Conservation (phyloP, 1,140 invertebrate species). For the Bombus superbus region DNA sequence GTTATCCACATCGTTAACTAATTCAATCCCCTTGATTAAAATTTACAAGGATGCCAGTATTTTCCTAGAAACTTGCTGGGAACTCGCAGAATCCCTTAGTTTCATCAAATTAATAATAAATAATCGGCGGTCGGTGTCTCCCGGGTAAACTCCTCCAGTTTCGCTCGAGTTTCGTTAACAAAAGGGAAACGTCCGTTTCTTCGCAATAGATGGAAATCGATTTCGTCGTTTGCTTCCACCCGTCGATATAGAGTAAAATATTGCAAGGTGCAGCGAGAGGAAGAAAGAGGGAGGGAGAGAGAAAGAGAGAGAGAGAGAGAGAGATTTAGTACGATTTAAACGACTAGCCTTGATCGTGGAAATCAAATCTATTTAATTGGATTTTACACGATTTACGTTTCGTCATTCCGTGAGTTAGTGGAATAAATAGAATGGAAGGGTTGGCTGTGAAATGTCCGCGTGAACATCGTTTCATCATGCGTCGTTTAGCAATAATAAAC, state of each 20-base stretch:
- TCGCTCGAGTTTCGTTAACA: neutral
- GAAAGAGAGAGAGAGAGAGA: too few relatives aligned
- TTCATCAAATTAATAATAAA: slow-evolving; percentile 8
- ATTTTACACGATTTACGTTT: slow-evolving; percentile 30
- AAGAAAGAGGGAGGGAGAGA: neutral
- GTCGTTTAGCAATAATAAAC: neutral
- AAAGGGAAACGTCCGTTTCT: neutral
- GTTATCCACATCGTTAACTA: slow-evolving; percentile 1
- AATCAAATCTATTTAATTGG: slow-evolving; percentile 28
- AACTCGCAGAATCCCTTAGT: neutral
- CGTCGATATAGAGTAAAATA: neutral
- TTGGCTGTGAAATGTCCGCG: neutral
- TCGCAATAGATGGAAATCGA: neutral
- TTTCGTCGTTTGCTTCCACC: neutral
- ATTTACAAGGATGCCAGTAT: neutral
- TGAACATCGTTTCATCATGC: neutral
- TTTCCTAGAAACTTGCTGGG: neutral
- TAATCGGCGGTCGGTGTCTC: neutral
- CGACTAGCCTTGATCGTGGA: neutral
- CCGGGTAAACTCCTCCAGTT: neutral
- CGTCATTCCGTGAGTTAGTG: neutral
- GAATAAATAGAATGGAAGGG: slow-evolving; percentile 1
- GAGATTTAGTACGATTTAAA: neutral
- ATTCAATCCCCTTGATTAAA: slow-evolving; percentile 18
- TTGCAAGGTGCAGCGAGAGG: neutral